These are phyloP conservation scores for Hypena proboscidalis DNA, from an alignment of 2,888 invertebrate species.

Conservation along the genomic window DNA sequence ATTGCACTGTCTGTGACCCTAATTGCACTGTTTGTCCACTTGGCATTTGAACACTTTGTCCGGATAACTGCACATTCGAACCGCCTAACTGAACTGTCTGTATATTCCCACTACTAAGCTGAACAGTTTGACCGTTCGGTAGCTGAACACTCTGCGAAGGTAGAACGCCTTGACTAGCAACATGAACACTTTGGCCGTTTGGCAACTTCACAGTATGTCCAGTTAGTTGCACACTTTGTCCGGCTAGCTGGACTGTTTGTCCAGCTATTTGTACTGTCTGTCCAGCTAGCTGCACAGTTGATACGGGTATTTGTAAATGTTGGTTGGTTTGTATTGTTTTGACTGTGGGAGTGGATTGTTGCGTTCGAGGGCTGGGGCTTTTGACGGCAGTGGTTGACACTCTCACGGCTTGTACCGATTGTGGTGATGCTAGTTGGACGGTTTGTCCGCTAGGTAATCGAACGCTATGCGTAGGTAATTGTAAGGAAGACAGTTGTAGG, in stretches of 20 bases:
- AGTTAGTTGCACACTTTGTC: conserved; percentile 72
- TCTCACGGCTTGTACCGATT: conserved; percentile 61
- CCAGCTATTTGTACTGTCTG: conserved; percentile 71
- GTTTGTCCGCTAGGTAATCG: conserved; percentile 75
- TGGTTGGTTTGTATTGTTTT: conserved; percentile 55
- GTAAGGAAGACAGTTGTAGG: conserved; percentile 65
- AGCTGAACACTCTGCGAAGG: conserved; percentile 66
- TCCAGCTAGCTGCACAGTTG: conserved; percentile 68
- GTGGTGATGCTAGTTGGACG: conserved; percentile 69
- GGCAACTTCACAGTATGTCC: conserved; percentile 80
- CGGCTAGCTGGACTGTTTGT: conserved; percentile 72
- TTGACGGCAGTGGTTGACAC: conserved; percentile 53
- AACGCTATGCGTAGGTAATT: conserved; percentile 71
- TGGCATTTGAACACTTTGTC: conserved; percentile 58
- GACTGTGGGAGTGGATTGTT: conserved; percentile 49
- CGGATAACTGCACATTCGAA: conserved; percentile 52
- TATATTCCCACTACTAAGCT: conserved; percentile 59
- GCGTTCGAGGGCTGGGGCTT: conserved; percentile 52
- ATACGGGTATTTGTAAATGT: conserved; percentile 67
- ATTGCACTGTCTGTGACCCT: conserved; percentile 46
- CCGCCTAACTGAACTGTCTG: conserved; percentile 51
- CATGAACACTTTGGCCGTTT: conserved; percentile 73
- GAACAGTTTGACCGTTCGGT: conserved; percentile 69
- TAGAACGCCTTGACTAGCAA: conserved; percentile 65
- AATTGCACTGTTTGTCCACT: conserved; percentile 51